phyloP scores from a whole-genome alignment of 1,140 invertebrate genomes.

The Drosophila arizonae region DNA sequence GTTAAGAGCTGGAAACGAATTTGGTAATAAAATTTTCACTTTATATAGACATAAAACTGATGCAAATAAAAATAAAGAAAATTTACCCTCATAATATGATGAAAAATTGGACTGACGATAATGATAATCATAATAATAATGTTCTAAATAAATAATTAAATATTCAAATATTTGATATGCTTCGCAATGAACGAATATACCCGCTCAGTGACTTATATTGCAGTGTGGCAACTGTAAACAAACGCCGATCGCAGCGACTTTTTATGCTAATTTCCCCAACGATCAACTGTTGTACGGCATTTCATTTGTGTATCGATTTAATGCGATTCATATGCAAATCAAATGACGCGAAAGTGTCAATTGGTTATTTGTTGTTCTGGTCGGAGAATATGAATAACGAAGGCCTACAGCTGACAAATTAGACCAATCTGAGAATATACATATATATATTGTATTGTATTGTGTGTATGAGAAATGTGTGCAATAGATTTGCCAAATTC shows the following conservation, averaged over 20 bases:
- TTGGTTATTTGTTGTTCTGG: constrained; percentile 24
- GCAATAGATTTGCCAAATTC: not conserved
- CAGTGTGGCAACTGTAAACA: constrained; percentile 5
- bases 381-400: constrained; percentile 2
- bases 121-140: too few species aligned
- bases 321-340: constrained; percentile 42
- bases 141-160: too few species aligned
- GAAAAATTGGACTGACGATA: too few species aligned
- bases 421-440: too few species aligned
- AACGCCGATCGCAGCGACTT: constrained; percentile 15
- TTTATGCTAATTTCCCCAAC: constrained; percentile 24
- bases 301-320: constrained; percentile 31
- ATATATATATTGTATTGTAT: too few species aligned
- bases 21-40: too few species aligned
- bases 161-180: too few species aligned
- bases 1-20: not conserved
- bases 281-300: constrained; percentile 32
- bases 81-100: too few species aligned
- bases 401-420: not conserved
- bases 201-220: not conserved
- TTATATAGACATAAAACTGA: too few species aligned
- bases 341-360: constrained; percentile 43
- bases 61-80: too few species aligned
- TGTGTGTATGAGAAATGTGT: not conserved
- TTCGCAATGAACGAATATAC: not conserved